Evolutionary conservation across 1,140 invertebrate genomes (phyloP), one percentile per base, ranked within the genome.

Genomic region (Drosophila mojavensis): DNA sequence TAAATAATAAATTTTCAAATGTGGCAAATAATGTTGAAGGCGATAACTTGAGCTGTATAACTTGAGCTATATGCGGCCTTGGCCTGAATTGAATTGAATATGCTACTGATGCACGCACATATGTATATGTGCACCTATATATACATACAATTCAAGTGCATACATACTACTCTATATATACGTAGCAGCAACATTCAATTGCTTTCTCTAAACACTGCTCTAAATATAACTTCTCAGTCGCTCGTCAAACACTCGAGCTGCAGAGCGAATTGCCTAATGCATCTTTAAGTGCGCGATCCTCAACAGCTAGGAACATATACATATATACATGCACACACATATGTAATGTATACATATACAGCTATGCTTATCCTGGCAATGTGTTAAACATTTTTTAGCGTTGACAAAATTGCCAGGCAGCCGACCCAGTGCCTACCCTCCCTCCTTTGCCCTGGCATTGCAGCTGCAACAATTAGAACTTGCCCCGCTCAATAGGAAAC

Each of bases 341-440:
- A 13, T 36, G 33, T 10, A 6, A 39, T 24, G 20, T 17, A 45
- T 17, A 24, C 13, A 17, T 66, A 43, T 41, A 50, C 56, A 48
- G 30, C 28, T 28, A 17, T 56, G 15, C 17, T 47, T 60, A 66
- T 61, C 30, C 65, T 55, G 62, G 77, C 84, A 89, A 89, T 88
- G 84, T 88, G 85, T 88, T 89, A 88, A 89, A 78, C 79, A 90
- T 88, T 79, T 88, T 88, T 86, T 88, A 64, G 73, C 82, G 79
- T 88, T 86, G 83, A 88, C 83, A 89, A 86, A 88, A 86, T 89
- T 69, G 84, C 82, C 75, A 62, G 61, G 53, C 64, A 73, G 58
- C 54, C 15, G 24, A 9, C 43, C 64, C 47, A 33, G 26, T 39
- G 20, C 58, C 60, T 33, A 45, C 43, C 65, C 39, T 26, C 41